Conservation (phyloP, 2,888 invertebrate genomes). For the Dyspetes luteomarginatus region DNA sequence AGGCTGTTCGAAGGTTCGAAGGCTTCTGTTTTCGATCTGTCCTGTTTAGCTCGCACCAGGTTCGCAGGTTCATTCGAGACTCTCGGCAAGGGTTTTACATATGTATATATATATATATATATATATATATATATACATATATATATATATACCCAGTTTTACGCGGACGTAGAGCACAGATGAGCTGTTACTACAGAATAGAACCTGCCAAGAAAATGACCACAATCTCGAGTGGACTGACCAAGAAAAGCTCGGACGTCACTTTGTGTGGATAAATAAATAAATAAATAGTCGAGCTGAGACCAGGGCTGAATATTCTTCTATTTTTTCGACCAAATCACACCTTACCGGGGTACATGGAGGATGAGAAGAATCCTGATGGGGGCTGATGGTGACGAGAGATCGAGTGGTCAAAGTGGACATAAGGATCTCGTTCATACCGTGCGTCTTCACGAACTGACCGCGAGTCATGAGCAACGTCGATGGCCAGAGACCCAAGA, state of each 20-base stretch:
- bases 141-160: conserved; percentile 53
- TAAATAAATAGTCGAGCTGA: conserved; percentile 77
- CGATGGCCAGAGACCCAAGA: conserved; percentile 10
- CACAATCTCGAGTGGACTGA: conserved; percentile 51
- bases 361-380: conserved; percentile 5
- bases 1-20: conserved; percentile 4
- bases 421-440: conserved; percentile 27
- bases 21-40: conserved; percentile 38
- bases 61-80: conserved; percentile 12
- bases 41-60: conserved; percentile 38
- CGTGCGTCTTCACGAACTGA: conserved; percentile 26
- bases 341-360: conserved; percentile 63
- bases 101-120: too few species aligned
- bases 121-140: too few species aligned
- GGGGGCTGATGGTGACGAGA: conserved; percentile 44
- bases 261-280: conserved; percentile 70
- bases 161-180: conserved; percentile 32
- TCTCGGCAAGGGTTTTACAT: too few species aligned
- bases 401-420: conserved; percentile 39
- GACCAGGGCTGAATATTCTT: conserved; percentile 70
- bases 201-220: conserved; percentile 33
- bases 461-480: conserved; percentile 27
- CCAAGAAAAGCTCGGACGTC: conserved; percentile 38
- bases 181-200: neutral
- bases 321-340: conserved; percentile 72